Percentiles rank a stretch among this genome's conserved stretches.
phyloP scores from a whole-genome alignment of 37 sponge, comb jelly and placozoan genomes.

The Hexactinellida sp. region DNA sequence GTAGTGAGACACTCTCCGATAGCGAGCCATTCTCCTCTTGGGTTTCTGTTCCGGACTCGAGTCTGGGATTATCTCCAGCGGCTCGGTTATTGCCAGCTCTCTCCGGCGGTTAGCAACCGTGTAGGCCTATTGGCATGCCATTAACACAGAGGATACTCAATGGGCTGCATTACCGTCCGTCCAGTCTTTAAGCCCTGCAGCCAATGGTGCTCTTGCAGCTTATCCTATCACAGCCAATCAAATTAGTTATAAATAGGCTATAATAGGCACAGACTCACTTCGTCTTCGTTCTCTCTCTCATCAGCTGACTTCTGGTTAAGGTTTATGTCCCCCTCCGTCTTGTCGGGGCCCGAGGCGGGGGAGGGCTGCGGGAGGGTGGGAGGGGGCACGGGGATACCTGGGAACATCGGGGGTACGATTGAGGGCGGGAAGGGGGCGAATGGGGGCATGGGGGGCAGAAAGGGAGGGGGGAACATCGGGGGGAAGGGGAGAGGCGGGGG shows the following conservation, averaged over 20 bases:
- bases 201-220: neutral
- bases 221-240: neutral
- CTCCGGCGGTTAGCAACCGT: constrained; percentile 7
- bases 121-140: neutral
- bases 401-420: neutral
- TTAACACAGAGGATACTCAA: neutral
- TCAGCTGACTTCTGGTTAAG: neutral
- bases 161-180: neutral
- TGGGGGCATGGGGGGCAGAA: neutral
- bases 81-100: neutral
- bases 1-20: neutral
- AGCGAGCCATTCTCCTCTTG: neutral
- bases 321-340: neutral
- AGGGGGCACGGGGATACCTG: neutral
- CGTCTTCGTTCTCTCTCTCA: neutral
- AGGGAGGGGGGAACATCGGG: constrained; percentile 3
- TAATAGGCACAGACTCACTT: neutral
- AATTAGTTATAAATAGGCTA: neutral
- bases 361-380: neutral
- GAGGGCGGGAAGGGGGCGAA: neutral
- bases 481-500: constrained; percentile 9
- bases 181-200: neutral
- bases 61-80: neutral
- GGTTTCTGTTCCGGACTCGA: neutral
- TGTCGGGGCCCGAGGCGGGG: neutral